Percentiles rank a stretch among this genome's conserved stretches.
Conservation (phyloP, 2,888 invertebrate genomes). For the Heteropelma amictum region DNA sequence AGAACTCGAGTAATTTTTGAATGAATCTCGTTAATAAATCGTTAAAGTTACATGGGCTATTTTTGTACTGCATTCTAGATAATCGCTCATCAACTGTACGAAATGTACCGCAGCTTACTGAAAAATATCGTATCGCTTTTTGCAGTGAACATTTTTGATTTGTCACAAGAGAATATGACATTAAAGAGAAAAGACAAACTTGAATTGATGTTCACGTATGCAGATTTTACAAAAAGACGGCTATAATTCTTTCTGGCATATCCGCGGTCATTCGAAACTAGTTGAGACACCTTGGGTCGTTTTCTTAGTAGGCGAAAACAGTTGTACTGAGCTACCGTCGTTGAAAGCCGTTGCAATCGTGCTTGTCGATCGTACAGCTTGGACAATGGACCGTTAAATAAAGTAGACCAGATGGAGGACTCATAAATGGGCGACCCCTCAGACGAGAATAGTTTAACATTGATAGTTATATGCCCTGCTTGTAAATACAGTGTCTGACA, state of each 20-base stretch:
- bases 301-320: conserved; percentile 17
- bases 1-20: background rate
- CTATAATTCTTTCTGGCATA: conserved; percentile 5
- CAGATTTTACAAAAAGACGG: no score
- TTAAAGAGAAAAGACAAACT: background rate
- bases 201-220: background rate
- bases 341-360: conserved; percentile 37
- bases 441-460: conserved; percentile 11
- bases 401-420: conserved; percentile 18
- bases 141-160: background rate
- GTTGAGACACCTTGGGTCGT: conserved; percentile 5
- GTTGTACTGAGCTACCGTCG: conserved; percentile 23
- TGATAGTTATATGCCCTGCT: background rate
- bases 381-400: conserved; percentile 49
- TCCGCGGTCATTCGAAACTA: conserved; percentile 12
- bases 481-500: no score
- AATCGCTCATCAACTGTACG: background rate
- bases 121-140: conserved; percentile 2
- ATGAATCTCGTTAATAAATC: no score
- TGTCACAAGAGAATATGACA: background rate
- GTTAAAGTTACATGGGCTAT: conserved; percentile 22
- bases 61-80: conserved; percentile 2
- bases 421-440: conserved; percentile 44
- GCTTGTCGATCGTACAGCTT: conserved; percentile 9
- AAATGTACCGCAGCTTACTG: conserved; percentile 15